These are phyloP conservation scores for Paratilapia polleni DNA, from an alignment of 2,113 vertebrate species.

Conservation along the genomic window DNA sequence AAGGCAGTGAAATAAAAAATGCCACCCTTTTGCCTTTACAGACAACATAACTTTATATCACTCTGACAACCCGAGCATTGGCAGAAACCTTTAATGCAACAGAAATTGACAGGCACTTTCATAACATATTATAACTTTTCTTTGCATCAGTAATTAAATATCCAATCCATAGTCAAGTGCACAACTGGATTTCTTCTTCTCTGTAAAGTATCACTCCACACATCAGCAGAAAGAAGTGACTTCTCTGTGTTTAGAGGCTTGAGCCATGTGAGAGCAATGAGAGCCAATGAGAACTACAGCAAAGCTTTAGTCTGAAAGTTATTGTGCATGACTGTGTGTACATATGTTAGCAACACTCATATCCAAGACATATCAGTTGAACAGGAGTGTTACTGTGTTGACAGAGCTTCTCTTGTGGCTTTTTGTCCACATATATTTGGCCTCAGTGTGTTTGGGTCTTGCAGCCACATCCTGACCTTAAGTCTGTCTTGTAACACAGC, in stretches of 20 bases:
- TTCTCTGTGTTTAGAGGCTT: conserved; percentile 3
- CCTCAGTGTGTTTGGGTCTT: conserved; percentile 32
- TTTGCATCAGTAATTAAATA: neutral
- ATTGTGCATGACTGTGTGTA: conserved; percentile 1
- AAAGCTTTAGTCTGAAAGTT: conserved; percentile 24
- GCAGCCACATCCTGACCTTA: conserved; percentile 23
- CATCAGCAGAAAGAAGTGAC: neutral
- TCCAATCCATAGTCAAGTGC: neutral
- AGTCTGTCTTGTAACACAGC: conserved; percentile 2
- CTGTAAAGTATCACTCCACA: neutral
- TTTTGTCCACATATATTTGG: conserved; percentile 46
- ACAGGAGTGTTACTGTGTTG: conserved; percentile 29
- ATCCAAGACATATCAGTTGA: neutral
- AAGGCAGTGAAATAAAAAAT: neutral
- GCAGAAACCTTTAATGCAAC: neutral
- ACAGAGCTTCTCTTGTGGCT: conserved; percentile 13
- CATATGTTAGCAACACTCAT: neutral
- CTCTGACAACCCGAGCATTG: neutral
- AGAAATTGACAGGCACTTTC: neutral
- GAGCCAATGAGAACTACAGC: neutral
- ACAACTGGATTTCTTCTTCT: neutral
- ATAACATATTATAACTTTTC: neutral
- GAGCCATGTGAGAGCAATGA: conserved; percentile 25
- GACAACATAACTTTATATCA: neutral
- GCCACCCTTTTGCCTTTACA: neutral